Evolutionary conservation across 2,888 invertebrate species (phyloP), one percentile per base, ranked within the genome.

Genomic region (Monochamus alternatus): DNA sequence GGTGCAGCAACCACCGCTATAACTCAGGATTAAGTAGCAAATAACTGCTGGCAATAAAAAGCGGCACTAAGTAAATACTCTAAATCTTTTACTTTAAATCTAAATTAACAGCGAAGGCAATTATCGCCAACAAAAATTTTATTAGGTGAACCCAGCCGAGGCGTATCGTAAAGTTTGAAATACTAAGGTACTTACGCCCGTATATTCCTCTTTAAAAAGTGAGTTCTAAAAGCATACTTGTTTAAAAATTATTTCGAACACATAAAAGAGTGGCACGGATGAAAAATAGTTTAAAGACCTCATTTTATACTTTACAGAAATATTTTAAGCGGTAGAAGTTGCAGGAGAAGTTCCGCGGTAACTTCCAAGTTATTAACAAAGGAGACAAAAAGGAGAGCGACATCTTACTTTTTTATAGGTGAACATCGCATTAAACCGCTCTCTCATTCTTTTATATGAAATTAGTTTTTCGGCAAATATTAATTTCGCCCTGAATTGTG

Each of bases 361-460:
- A 69, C 69, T 69, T 69, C 38, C 31, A 60, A 69, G 69, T 69
- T 69, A 69, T 69, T 69, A 69, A 69, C 69, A 69, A 60, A 69
- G 69, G 60, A 60, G 44, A n/a, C 60, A 60, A 69, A 68, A 69
- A 69, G n/a, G 69, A 55, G 59, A 60, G 60, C 44, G 59, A 47
- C 69, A 59, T 60, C 64, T 64, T 64, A 47, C 64, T 47, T 59
- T 68, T 69, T 69, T 69, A 31, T 38, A 43, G 47, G 44, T 44
- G 60, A 60, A 69, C 59, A 60, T 69, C 69, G 47, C 59, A 31
- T 69, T 69, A 59, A 60, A 14, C 14, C 55, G 47, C 60, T 44
- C 22, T 47, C 32, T 9, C 59, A 30, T 44, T 68, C 68, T 44
- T 59, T 52, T 58, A 68, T 44, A 68, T 30, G 47, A 64, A 64